A percentile compares a stretch with the other conserved stretches of the same genome.
Conservation (phyloP, 2,888 invertebrate genomes). For the Dasypolia templi region DNA sequence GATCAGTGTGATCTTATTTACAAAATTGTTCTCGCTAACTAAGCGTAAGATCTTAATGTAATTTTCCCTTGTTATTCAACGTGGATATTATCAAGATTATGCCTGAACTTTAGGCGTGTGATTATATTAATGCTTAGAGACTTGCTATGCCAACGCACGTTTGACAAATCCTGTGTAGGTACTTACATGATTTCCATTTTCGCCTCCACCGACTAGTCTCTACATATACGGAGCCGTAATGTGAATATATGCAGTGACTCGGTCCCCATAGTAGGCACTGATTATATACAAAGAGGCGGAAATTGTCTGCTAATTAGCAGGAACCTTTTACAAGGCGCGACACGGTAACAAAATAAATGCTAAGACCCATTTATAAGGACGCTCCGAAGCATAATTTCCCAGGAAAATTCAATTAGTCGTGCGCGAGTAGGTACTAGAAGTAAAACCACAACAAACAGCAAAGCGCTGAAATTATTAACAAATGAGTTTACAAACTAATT, state of each 20-base stretch:
- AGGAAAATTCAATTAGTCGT: slow-evolving; percentile 16
- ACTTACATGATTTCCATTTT: slow-evolving; percentile 53
- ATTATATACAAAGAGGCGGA: slow-evolving; percentile 37
- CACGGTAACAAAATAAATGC: slow-evolving; percentile 12
- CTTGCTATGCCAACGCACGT: slow-evolving; percentile 48
- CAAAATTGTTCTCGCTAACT: slow-evolving; percentile 39
- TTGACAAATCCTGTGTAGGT: slow-evolving; percentile 54
- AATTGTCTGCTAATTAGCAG: slow-evolving; percentile 32
- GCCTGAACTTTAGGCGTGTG: slow-evolving; percentile 29
- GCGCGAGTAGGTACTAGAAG: neutral
- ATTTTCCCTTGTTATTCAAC: slow-evolving; percentile 43
- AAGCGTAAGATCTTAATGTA: slow-evolving; percentile 31
- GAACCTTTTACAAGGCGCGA: neutral
- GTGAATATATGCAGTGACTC: slow-evolving; percentile 44
- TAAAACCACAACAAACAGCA: slow-evolving; percentile 19
- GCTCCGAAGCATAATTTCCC: neutral
- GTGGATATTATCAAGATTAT: slow-evolving; percentile 27
- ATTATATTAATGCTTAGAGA: slow-evolving; percentile 35
- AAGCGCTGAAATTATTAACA: slow-evolving; percentile 15
- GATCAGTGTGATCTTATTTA: slow-evolving; percentile 39
- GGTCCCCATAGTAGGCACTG: slow-evolving; percentile 21
- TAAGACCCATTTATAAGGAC: no score
- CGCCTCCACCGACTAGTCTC: slow-evolving; percentile 23
- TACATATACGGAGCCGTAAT: slow-evolving; percentile 47
- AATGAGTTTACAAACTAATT: neutral